Conservation (phyloP, 2,888 invertebrate species). For the Sphinx pinastri region DNA sequence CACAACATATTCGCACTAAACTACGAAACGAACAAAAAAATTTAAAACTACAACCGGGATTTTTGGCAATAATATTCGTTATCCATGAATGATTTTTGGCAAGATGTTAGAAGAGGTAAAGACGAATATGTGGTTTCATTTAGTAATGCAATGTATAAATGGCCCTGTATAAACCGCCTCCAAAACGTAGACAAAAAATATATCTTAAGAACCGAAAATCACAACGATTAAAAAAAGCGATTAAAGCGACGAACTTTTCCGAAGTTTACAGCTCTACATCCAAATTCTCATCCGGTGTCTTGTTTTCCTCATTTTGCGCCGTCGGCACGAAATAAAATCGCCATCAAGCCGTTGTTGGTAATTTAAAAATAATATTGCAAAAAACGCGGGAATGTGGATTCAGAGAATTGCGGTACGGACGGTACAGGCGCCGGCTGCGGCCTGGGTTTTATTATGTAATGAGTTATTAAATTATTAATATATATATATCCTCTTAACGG, state of each 20-base stretch:
- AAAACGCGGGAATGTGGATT: slow-evolving; percentile 70
- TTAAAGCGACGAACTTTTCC: background rate
- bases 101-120: too few relatives aligned
- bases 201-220: background rate
- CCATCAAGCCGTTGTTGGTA: slow-evolving; percentile 75
- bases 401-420: slow-evolving; percentile 65
- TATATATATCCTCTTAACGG: background rate
- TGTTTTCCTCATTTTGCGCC: slow-evolving; percentile 74
- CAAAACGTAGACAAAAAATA: background rate
- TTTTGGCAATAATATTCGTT: too few relatives aligned
- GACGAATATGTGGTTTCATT: too few relatives aligned
- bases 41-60: too few relatives aligned
- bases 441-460: slow-evolving; percentile 25
- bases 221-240: background rate
- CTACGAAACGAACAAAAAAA: too few relatives aligned
- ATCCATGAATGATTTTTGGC: too few relatives aligned
- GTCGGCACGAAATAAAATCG: slow-evolving; percentile 77
- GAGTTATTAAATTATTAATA: background rate
- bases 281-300: slow-evolving; percentile 66
- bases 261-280: slow-evolving; percentile 50
- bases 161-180: too few relatives aligned
- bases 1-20: too few relatives aligned
- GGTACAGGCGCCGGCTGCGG: slow-evolving; percentile 54
- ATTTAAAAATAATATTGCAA: slow-evolving; percentile 80
- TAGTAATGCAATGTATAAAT: too few relatives aligned